Evolutionary conservation across 2,113 vertebrate genomes (phyloP), one percentile per base, ranked within the genome.

Genomic region (Centropristis striata): DNA sequence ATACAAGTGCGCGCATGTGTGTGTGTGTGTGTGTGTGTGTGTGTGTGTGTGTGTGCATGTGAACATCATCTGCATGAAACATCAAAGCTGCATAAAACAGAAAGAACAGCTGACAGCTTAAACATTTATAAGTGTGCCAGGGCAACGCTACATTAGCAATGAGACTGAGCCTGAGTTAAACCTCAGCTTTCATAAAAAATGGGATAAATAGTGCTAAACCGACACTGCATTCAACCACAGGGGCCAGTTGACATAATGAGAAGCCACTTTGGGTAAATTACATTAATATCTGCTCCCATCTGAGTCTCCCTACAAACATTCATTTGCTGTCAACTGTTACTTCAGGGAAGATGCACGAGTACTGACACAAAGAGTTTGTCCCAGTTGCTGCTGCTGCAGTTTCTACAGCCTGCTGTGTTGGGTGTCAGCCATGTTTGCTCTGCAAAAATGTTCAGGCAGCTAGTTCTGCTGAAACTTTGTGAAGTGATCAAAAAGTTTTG

Each of bases 91-190:
- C 78, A 86, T 54, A 47, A 84, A 75, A 67, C 76, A 82, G 57
- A 70, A 23, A 68, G 82, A 88, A 82, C 90, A 91, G 86, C 83
- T 86, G 85, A 87, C 70, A 74, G 75, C 80, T 91, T 84, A 91
- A 92, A 91, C 86, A 87, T 90, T 90, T 68, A 91, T 92, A 77
- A 86, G 73, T 39, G 8, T 14, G 47, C 54, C 67, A 46, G 74
- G 64, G 69, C 55, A 66, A 15, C 41, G 78, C 80, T 71, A 81
- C 78, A 86, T 81, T 63, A 80, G 78, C 70, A 74, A 57, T 50
- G 66, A 59, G 69, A n/a, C 57, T 27, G 77, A 87, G 82, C 44
- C 57, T 14, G 27, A 70, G 75, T 25, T 83, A 80, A 88, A 87
- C 67, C 66, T 50, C 77, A 0, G 88, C 64, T 87, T 80, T 80